These are phyloP conservation scores for Eremobia ochroleuca DNA, from an alignment of 2,888 invertebrate genomes.

Conservation along the genomic window DNA sequence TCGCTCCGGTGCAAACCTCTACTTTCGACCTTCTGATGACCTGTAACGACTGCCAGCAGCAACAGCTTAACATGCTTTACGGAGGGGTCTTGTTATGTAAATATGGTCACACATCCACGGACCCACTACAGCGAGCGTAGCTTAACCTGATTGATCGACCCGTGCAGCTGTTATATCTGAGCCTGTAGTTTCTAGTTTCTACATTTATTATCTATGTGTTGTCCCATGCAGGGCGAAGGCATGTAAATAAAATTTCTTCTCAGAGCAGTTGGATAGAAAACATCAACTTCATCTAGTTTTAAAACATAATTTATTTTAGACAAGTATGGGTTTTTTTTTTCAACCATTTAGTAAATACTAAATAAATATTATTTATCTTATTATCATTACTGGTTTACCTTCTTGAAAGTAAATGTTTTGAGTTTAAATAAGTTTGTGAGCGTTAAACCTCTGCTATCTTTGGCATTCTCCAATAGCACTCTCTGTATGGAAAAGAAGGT, in stretches of 20 bases:
- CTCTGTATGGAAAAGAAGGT: not conserved
- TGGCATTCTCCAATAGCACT: slow-evolving; percentile 10
- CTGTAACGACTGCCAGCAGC: no score
- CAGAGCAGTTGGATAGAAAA: not conserved
- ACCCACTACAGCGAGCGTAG: no score
- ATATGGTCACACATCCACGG: no score
- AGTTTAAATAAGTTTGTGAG: not conserved
- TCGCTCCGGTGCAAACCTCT: no score
- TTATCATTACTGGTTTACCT: not conserved
- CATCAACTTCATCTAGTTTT: not conserved
- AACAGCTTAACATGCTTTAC: no score
- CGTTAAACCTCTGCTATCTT: not conserved
- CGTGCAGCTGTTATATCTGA: no score
- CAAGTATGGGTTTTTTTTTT: not conserved
- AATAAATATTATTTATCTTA: not conserved
- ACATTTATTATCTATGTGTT: no score
- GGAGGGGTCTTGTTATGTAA: no score
- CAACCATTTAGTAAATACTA: not conserved
- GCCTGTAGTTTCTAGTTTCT: no score
- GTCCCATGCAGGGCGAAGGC: not conserved
- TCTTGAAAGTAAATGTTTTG: not conserved
- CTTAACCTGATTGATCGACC: no score
- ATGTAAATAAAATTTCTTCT: not conserved
- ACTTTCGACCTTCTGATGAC: no score
- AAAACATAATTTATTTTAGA: not conserved